phyloP scores from a whole-genome alignment of 2,888 invertebrate species.

The Dorcus parallelipipedus region DNA sequence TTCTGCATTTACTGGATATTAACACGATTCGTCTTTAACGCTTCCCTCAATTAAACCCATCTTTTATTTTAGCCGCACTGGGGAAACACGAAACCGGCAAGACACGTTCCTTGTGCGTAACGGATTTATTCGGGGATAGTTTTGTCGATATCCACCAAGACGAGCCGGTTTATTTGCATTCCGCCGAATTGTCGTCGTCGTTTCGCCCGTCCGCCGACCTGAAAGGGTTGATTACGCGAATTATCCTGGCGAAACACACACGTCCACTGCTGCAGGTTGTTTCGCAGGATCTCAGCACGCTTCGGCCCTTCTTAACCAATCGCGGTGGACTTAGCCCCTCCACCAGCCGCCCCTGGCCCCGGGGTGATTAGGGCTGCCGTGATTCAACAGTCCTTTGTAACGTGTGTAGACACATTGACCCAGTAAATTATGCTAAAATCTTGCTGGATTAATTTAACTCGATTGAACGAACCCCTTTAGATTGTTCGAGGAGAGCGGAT shows the following conservation, averaged over 20 bases:
- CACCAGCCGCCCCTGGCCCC: constrained; percentile 18
- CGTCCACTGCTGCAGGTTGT: constrained; percentile 25
- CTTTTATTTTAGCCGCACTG: no score
- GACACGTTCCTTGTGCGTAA: no score
- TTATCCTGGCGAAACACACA: constrained; percentile 9
- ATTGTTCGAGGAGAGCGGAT: not conserved
- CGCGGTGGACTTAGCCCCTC: constrained; percentile 29
- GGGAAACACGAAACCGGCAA: no score
- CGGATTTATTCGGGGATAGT: no score
- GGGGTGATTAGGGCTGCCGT: constrained; percentile 29
- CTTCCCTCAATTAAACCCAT: no score
- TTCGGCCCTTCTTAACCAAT: constrained; percentile 38
- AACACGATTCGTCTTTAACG: no score
- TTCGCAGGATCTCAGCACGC: constrained; percentile 26
- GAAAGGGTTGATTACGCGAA: not conserved
- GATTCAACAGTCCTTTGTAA: constrained; percentile 37
- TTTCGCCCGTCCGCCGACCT: no score
- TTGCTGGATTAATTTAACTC: not conserved
- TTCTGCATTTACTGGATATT: no score
- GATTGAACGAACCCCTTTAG: not conserved
- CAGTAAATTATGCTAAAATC: constrained; percentile 27
- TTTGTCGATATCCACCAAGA: no score
- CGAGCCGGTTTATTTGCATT: no score
- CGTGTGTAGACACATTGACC: constrained; percentile 40
- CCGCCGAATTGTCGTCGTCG: no score